Evolutionary conservation across 2,888 invertebrate species (phyloP), one percentile per base, ranked within the genome.

Genomic region (Zygogramma bicolorata): DNA sequence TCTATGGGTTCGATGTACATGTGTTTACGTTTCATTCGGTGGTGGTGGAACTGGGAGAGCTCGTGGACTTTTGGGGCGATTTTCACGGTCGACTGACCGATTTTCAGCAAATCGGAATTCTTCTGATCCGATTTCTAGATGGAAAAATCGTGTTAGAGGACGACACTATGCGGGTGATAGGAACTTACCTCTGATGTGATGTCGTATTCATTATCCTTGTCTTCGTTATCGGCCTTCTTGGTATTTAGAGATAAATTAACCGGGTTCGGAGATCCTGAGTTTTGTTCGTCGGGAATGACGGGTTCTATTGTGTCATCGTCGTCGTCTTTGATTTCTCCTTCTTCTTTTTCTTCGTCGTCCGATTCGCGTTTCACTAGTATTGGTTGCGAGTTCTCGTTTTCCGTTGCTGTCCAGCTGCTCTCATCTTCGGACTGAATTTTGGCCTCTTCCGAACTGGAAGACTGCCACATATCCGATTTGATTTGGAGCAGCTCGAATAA

Each of bases 401-500:
- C 86, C 87, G 80, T 81, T 81, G 40, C 88, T 86, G 67, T 89
- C 90, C 88, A 91, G 89, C 84, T 90, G 89, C 80, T 80, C 60
- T 82, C 80, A 68, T 84, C 84, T 46, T 84, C 82, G 87, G 83
- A 81, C 71, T 83, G 82, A 75, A 74, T 79, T 78, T 83, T 84
- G 79, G 83, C 82, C 82, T 85, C 85, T 82, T 84, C 84, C 20
- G 82, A 70, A 63, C 71, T 80, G 46, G 86, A 85, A 46, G 90
- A 89, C 84, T 90, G 89, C 93, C 93, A 93, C 82, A 93, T 92
- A 82, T 95, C 95, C 76, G 95, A 94, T 87, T 95, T 95, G 79
- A 95, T 95, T 89, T 95, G 95, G 82, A 95, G 87, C 80, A 95
- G 88, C 86, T 95, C 93, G 86, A 95, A 93, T 68, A 95, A 88